A percentile compares a stretch with the other conserved stretches of the same genome.
Conservation (phyloP, 2,113 vertebrate genomes). For the Oncorhynchus tshawytscha region DNA sequence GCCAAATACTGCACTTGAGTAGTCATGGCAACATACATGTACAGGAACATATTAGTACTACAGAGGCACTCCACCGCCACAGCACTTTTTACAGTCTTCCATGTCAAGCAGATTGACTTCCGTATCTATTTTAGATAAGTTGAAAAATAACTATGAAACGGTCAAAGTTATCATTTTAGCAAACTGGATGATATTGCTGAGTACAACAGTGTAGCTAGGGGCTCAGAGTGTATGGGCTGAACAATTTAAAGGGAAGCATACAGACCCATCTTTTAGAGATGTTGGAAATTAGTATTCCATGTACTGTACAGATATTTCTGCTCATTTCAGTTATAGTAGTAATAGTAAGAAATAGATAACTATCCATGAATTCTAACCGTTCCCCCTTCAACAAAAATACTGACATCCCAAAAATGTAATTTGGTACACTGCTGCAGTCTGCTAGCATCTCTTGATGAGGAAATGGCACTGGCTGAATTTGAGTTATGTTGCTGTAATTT, state of each 20-base stretch:
- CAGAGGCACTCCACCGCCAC: no score
- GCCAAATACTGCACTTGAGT: conserved; percentile 39
- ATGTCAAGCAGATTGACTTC: not conserved
- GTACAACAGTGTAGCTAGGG: no score
- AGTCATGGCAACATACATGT: conserved; percentile 35
- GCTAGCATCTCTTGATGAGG: not conserved
- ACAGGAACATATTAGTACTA: no score
- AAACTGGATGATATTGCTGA: no score
- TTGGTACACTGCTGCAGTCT: not conserved
- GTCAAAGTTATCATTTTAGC: no score
- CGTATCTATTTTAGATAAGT: no score
- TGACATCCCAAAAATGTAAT: not conserved
- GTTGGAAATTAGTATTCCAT: not conserved
- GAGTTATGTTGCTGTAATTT: not conserved
- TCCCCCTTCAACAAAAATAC: not conserved
- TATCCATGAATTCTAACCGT: no score
- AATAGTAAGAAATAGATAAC: not conserved
- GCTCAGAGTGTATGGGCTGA: conserved; percentile 10
- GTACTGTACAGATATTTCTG: conserved; percentile 9
- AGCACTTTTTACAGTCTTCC: not conserved
- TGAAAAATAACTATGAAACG: no score
- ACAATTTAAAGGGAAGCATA: conserved; percentile 8
- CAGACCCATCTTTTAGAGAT: not conserved
- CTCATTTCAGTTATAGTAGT: not conserved
- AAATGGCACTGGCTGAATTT: conserved; percentile 7